phyloP scores from a whole-genome alignment of 2,888 invertebrate genomes.

The Limenitis camilla region DNA sequence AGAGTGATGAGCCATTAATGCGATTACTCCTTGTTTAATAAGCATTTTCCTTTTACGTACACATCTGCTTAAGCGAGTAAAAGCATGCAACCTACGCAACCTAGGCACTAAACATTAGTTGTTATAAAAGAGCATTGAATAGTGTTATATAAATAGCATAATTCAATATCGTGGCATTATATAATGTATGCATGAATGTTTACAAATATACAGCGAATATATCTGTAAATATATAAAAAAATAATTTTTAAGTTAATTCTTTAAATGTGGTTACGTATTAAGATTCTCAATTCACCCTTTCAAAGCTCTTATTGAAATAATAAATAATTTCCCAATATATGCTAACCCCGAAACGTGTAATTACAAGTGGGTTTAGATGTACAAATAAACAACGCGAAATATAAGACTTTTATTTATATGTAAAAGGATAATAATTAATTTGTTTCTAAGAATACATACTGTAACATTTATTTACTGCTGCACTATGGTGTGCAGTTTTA shows the following conservation, averaged over 20 bases:
- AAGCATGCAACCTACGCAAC: conserved; percentile 8
- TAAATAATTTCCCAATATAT: neutral
- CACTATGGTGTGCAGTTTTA: too few species aligned
- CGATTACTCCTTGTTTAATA: conserved; percentile 7
- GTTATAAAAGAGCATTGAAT: conserved; percentile 3
- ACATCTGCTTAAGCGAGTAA: conserved; percentile 7
- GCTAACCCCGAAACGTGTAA: conserved; percentile 1
- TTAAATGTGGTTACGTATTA: too few species aligned
- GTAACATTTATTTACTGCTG: too few species aligned
- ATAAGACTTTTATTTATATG: too few species aligned
- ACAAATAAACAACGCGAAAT: neutral
- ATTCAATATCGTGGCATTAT: too few species aligned
- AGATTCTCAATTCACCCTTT: too few species aligned
- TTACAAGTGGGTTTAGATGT: neutral
- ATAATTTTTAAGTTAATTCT: too few species aligned
- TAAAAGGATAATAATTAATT: too few species aligned
- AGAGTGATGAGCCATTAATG: conserved; percentile 3
- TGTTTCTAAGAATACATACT: too few species aligned
- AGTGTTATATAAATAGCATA: neutral
- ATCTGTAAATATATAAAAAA: too few species aligned
- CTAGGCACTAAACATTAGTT: neutral
- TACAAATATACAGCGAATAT: too few species aligned
- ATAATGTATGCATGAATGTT: too few species aligned
- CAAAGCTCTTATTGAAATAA: neutral
- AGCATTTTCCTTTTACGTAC: conserved; percentile 14